phyloP scores from a whole-genome alignment of 1,140 invertebrate genomes.

The Zophobas morio region DNA sequence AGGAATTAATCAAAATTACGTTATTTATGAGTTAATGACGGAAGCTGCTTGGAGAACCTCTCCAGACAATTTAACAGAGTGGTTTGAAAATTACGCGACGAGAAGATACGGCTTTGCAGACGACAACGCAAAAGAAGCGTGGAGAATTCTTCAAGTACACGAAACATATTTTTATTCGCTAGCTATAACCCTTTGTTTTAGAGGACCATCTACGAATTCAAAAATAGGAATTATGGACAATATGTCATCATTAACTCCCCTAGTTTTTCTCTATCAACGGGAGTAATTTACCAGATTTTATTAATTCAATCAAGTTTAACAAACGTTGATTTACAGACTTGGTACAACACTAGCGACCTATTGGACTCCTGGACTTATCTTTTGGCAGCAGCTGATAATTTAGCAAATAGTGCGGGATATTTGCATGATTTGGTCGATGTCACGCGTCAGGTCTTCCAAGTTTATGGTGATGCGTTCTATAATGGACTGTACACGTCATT shows the following conservation, averaged over 20 bases:
- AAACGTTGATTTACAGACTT: constrained; percentile 71
- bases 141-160: constrained; percentile 74
- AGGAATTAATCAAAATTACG: constrained; percentile 95
- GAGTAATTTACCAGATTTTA: not conserved
- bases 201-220: constrained; percentile 81
- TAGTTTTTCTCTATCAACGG: constrained; percentile 58
- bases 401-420: constrained; percentile 68
- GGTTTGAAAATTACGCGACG: constrained; percentile 80
- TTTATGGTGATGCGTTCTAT: constrained; percentile 80
- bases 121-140: constrained; percentile 72
- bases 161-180: not conserved
- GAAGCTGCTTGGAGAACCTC: constrained; percentile 82
- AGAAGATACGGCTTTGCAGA: constrained; percentile 81
- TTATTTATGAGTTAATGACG: constrained; percentile 90
- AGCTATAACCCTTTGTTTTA: constrained; percentile 64
- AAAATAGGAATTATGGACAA: constrained; percentile 79
- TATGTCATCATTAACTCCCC: constrained; percentile 81
- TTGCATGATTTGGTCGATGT: constrained; percentile 89
- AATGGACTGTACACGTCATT: constrained; percentile 72
- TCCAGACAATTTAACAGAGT: constrained; percentile 77
- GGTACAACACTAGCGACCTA: constrained; percentile 79
- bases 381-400: constrained; percentile 65
- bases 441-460: constrained; percentile 85
- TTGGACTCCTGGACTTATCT: constrained; percentile 76
- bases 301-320: not conserved